Base-by-base conservation (phyloP, 2,888 invertebrate species). In the Lottia scabra region DNA sequence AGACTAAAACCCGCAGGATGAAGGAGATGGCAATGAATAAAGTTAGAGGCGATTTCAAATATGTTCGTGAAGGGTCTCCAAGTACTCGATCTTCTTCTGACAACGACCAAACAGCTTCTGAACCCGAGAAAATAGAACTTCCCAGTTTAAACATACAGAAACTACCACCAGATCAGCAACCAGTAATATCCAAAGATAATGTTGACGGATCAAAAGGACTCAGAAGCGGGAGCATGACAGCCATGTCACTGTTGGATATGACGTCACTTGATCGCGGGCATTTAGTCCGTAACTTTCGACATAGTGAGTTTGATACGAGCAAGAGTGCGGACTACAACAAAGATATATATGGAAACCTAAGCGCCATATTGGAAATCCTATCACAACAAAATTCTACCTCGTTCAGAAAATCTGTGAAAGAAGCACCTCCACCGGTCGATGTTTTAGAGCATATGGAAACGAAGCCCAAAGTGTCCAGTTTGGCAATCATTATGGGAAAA, bases 401-500 rank as follows among this genome's bases (percentile, higher is more conserved):
- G n/a, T 86, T 82, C 73, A 75, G 86, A 26, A 78, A 80, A 19
- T 80, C 82, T 10, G 83, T 81, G 19, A 66, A 66, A 16, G 77
- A 78, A 12, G 77, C 79, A 16, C 46, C 78, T 16, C 78, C 80
- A 63, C 76, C 77, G 15, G 74, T 73, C 10, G 43, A 63, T 19
- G 4, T 8, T 56, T 3, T 56, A 4, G 23, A 56, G 15, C 19
- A 56, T 19, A 13, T 19, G 8, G 19, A 56, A 19, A 10, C 19
- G 2, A 77, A 72, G 15, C 65, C 67, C 5, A 83, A 83, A 65
- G 75, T 80, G 15, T 84, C 83, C 1, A 81, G 83, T 2, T 70
- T 85, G 16, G 84, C 85, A 13, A 83, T 83, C 43, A 73, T 85
- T 8, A 80, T 85, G 67, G 85, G 85, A 8, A 80, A 81, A 43